Evolutionary conservation across 2,888 invertebrate species (phyloP), one percentile per base, ranked within the genome.

Genomic region (Nomada lathburiana): DNA sequence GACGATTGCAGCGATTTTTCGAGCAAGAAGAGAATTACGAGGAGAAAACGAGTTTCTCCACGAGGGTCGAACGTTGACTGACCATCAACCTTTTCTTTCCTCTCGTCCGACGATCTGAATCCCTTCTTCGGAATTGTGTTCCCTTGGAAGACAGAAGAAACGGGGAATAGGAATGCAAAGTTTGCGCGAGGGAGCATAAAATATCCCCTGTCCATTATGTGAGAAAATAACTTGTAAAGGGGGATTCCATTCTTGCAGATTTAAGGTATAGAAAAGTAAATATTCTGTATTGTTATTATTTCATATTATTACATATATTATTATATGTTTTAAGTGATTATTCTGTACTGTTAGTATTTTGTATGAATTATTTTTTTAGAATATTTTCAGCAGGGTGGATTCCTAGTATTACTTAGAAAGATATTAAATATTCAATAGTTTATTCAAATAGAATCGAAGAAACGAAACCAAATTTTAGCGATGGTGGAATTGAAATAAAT

Each of bases 1-100:
- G 69, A 13, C 63, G 57, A 76, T 76, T 29, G 52, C 52, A 50
- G 50, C 76, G 69, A 79, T 79, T 76, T 79, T 59, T 76, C 76
- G n/a, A n/a, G 52, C n/a, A 47, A 70, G 44, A 18, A 59, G 63
- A 70, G 53, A 64, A 79, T 64, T 70, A 64, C 64, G 23, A 29
- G 42, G 42, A 18, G 53, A 42, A 29, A 44, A 26, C n/a, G 62
- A 36, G 36, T 23, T 16, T 9, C 18, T 57, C 29, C 16, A 13
- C 18, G 44, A 20, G 77, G 59, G 44, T 64, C 29, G 59, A 23
- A 69, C 79, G 69, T 69, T 64, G n/a, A 44, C 36, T 59, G 77
- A 64, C 69, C 79, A 64, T 29, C 29, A 79, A 76, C 52, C 16
- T 62, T 53, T 47, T 23, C 5, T 42, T 63, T 52, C 55, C 26